phyloP scores from a whole-genome alignment of 2,797 vertebrate species.

The Epinephelus awoara region DNA sequence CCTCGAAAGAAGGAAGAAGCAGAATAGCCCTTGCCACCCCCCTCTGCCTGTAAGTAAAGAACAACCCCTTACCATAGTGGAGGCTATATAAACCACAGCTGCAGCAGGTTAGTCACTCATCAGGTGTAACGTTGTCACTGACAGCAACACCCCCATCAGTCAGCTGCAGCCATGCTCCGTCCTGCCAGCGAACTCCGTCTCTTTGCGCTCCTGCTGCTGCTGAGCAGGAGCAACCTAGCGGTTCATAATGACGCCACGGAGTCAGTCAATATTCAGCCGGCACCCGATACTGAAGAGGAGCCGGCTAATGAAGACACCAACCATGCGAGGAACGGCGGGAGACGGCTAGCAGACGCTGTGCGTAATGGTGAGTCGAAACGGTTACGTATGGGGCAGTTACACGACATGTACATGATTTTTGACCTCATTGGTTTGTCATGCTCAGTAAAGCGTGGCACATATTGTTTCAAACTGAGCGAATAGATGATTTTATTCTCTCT shows the following conservation, averaged over 20 bases:
- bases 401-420: not conserved
- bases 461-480: not conserved
- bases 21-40: too few species aligned
- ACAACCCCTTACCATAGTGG: too few species aligned
- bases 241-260: conserved; percentile 94
- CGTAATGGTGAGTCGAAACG: conserved; percentile 58
- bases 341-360: conserved; percentile 69
- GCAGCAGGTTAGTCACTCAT: not conserved
- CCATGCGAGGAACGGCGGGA: conserved; percentile 91
- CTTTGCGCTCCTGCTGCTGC: conserved; percentile 82
- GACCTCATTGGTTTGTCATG: too few species aligned
- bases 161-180: conserved; percentile 83
- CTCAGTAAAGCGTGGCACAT: too few species aligned
- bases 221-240: conserved; percentile 84
- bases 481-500: not conserved
- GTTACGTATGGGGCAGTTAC: not conserved
- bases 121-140: conserved; percentile 5
- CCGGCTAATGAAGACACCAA: conserved; percentile 87
- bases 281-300: conserved; percentile 74
- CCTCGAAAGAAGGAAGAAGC: too few species aligned
- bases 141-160: not conserved
- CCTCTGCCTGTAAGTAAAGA: too few species aligned
- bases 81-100: conserved; percentile 42
- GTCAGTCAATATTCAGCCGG: conserved; percentile 81
- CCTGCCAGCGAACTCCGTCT: conserved; percentile 82